These are phyloP conservation scores for Zaprionus lachaisei DNA, from an alignment of 1,140 invertebrate species.

Conservation along the genomic window DNA sequence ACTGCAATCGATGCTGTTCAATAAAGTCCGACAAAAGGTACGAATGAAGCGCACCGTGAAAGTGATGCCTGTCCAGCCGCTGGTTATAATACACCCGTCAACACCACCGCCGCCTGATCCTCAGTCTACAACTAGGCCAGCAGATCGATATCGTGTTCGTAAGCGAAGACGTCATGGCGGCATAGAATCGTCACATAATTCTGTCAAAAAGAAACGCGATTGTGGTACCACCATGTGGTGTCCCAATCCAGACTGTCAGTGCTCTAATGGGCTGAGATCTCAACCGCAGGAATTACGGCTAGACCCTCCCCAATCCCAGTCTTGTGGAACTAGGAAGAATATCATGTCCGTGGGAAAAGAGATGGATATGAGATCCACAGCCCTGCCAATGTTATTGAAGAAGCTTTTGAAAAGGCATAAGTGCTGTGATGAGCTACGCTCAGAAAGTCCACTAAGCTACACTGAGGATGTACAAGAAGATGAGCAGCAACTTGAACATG, in stretches of 20 bases:
- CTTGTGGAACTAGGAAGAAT: no score
- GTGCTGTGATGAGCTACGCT: not conserved
- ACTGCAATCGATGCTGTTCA: not conserved
- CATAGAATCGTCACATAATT: not conserved
- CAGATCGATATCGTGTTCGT: not conserved
- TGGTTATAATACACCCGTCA: constrained; percentile 38
- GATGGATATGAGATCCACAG: not conserved
- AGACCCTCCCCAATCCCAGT: not conserved
- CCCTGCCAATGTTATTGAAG: not conserved
- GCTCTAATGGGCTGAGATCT: not conserved
- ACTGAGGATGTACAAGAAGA: not conserved
- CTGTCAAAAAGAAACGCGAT: constrained; percentile 21
- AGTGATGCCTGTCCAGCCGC: constrained; percentile 50
- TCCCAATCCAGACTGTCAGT: constrained; percentile 19
- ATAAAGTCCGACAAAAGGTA: not conserved
- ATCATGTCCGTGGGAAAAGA: no score
- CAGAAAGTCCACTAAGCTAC: not conserved
- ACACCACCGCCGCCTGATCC: not conserved
- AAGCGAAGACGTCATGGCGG: not conserved
- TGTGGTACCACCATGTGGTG: constrained; percentile 69
- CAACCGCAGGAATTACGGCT: not conserved
- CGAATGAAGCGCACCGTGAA: constrained; percentile 9
- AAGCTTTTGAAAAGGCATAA: not conserved
- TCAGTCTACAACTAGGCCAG: not conserved
- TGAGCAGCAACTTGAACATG: not conserved